These are phyloP conservation scores for Drosophila prosaltans DNA, from an alignment of 1,140 invertebrate genomes.

Conservation along the genomic window DNA sequence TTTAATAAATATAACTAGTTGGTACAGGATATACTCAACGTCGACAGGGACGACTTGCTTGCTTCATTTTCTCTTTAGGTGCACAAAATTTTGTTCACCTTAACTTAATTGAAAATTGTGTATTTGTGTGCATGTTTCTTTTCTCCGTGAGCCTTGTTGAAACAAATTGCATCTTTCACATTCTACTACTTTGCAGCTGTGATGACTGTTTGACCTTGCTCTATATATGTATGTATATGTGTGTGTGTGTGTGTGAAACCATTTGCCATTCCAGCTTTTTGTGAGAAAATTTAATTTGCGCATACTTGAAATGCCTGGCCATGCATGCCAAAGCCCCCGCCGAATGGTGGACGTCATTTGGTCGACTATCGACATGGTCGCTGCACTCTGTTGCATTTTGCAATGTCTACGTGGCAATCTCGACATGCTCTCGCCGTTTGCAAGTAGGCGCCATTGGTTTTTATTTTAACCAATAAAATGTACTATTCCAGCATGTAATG, in stretches of 20 bases:
- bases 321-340: slow-evolving; percentile 28
- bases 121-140: slow-evolving; percentile 1
- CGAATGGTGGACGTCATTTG: slow-evolving; percentile 27
- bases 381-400: slow-evolving; percentile 59
- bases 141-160: not conserved
- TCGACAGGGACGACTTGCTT: no score
- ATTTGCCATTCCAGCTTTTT: slow-evolving; percentile 13
- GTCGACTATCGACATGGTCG: slow-evolving; percentile 17
- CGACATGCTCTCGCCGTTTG: not conserved
- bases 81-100: slow-evolving; percentile 21
- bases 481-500: slow-evolving; percentile 35
- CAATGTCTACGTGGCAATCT: slow-evolving; percentile 34
- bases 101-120: slow-evolving; percentile 35
- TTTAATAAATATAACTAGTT: no score
- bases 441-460: slow-evolving; percentile 35
- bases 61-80: not conserved
- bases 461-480: slow-evolving; percentile 55
- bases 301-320: slow-evolving; percentile 42
- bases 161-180: slow-evolving; percentile 13
- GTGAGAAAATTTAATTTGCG: slow-evolving; percentile 54
- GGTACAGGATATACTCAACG: no score
- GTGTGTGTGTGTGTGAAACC: slow-evolving; percentile 6
- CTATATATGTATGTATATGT: not conserved
- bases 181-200: not conserved
- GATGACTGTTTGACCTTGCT: slow-evolving; percentile 14